phyloP scores from a whole-genome alignment of 2,797 vertebrate genomes.

The Neostethus bicornis region DNA sequence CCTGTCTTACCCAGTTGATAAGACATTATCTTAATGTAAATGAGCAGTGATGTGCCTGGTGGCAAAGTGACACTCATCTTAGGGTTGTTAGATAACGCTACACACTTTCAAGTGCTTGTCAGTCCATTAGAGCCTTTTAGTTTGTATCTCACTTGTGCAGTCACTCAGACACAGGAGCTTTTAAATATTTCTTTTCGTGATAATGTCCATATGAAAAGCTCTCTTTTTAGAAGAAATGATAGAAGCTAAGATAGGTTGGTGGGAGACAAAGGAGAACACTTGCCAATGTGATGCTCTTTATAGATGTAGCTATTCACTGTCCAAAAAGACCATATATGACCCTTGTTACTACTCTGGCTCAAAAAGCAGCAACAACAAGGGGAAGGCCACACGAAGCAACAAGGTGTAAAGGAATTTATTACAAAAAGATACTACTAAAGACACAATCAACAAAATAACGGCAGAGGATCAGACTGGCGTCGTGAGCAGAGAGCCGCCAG shows the following conservation, averaged over 20 bases:
- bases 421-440: no score
- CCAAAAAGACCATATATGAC: neutral
- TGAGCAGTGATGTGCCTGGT: neutral
- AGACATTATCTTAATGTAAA: neutral
- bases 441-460: no score
- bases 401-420: no score
- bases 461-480: no score
- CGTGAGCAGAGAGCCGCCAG: no score
- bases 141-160: neutral
- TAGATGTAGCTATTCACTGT: neutral
- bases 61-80: constrained; percentile 6
- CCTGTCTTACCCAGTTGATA: neutral
- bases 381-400: no score
- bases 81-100: constrained; percentile 1
- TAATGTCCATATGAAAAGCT: neutral
- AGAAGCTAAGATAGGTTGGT: neutral
- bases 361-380: no score
- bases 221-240: neutral
- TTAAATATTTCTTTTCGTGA: neutral
- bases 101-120: neutral
- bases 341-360: no score
- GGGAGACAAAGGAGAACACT: neutral
- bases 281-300: neutral
- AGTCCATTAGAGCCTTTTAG: neutral
- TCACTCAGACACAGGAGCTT: neutral